These are phyloP conservation scores for Acleris sparsana DNA, from an alignment of 2,888 invertebrate species.

Conservation along the genomic window DNA sequence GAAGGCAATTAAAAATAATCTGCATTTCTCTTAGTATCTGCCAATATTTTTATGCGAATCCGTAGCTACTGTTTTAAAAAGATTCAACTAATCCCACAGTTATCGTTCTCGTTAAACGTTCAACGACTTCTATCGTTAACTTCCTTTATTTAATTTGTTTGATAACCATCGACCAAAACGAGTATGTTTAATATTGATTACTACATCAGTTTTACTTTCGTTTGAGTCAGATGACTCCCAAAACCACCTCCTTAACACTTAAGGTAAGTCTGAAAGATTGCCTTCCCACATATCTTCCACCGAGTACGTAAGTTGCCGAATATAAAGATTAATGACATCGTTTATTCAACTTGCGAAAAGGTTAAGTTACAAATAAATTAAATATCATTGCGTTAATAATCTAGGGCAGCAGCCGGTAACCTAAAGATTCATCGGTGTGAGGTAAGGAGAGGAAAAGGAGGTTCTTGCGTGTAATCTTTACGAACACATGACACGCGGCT, in stretches of 20 bases:
- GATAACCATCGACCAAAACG: slow-evolving; percentile 8
- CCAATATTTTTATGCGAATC: slow-evolving; percentile 58
- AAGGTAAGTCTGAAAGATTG: slow-evolving; percentile 36
- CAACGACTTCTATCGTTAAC: slow-evolving; percentile 15
- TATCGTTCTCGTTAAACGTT: slow-evolving; percentile 16
- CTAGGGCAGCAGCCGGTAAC: slow-evolving; percentile 34
- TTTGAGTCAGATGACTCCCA: slow-evolving; percentile 22
- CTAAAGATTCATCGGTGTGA: slow-evolving; percentile 15
- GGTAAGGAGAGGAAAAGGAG: slow-evolving; percentile 24
- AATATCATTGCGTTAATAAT: slow-evolving; percentile 35
- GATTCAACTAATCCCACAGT: slow-evolving; percentile 13
- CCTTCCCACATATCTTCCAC: slow-evolving; percentile 35
- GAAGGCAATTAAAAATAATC: slow-evolving; percentile 80
- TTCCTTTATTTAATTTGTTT: slow-evolving; percentile 16
- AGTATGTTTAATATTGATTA: slow-evolving; percentile 23
- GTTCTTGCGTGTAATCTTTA: slow-evolving; percentile 12
- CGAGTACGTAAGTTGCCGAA: slow-evolving; percentile 33
- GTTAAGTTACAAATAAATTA: slow-evolving; percentile 37
- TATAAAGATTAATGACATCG: slow-evolving; percentile 37
- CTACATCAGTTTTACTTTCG: slow-evolving; percentile 33
- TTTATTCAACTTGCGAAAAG: slow-evolving; percentile 38
- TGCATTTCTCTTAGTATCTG: slow-evolving; percentile 74
- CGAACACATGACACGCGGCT: slow-evolving; percentile 7
- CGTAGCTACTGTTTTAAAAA: slow-evolving; percentile 31
- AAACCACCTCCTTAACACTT: slow-evolving; percentile 32